These are phyloP conservation scores for Mythimna ferrago DNA, from an alignment of 2,888 invertebrate genomes.

Conservation along the genomic window DNA sequence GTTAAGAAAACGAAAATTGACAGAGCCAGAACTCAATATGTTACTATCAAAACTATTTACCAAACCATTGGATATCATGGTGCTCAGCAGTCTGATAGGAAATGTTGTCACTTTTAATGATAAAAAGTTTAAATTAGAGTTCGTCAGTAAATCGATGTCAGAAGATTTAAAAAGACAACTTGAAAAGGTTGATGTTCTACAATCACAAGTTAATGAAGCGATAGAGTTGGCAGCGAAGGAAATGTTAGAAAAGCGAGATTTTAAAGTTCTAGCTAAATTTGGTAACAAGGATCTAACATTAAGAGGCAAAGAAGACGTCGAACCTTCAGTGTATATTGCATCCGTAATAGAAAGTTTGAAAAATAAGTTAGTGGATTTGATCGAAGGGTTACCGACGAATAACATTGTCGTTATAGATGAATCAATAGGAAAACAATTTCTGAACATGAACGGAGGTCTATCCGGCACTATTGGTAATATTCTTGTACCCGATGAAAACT, in stretches of 20 bases:
- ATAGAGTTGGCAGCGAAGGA: constrained; percentile 18
- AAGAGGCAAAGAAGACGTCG: constrained; percentile 29
- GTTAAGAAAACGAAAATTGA: constrained; percentile 21
- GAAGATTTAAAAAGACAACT: constrained; percentile 19
- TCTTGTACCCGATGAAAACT: constrained; percentile 17
- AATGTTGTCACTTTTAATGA: constrained; percentile 28
- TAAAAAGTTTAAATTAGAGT: constrained; percentile 29
- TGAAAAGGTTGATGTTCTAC: constrained; percentile 20
- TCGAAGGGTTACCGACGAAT: neutral
- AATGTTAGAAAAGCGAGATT: constrained; percentile 18
- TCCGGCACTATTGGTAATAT: constrained; percentile 46
- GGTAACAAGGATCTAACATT: constrained; percentile 56
- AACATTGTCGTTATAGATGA: constrained; percentile 38
- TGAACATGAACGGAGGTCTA: constrained; percentile 32
- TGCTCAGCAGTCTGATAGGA: constrained; percentile 34
- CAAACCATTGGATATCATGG: constrained; percentile 1
- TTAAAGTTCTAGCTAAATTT: constrained; percentile 54
- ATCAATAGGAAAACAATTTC: constrained; percentile 14
- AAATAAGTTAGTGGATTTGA: constrained; percentile 6
- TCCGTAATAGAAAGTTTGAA: constrained; percentile 9
- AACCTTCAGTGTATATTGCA: neutral
- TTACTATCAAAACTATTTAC: constrained; percentile 19
- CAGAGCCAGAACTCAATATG: neutral
- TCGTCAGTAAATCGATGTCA: constrained; percentile 18
- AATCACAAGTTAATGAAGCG: constrained; percentile 32